Conservation (phyloP, 2,113 vertebrate species). For the Tonatia bakeri region DNA sequence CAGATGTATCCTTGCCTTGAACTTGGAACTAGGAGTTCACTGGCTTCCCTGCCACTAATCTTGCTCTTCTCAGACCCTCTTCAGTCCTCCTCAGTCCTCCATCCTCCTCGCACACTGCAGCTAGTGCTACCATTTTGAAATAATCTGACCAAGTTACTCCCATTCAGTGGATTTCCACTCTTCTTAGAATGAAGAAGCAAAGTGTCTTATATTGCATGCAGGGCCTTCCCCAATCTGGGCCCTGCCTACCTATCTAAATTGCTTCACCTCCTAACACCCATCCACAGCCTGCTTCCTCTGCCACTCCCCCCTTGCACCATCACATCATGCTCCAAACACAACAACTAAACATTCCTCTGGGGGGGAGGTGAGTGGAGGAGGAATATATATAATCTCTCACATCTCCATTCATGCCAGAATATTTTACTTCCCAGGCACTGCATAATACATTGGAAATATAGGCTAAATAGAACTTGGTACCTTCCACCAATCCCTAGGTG, state of each 20-base stretch:
- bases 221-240: not conserved
- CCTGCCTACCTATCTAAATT: not conserved
- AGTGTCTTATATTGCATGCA: not conserved
- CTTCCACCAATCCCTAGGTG: not conserved
- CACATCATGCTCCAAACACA: not conserved
- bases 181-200: not conserved
- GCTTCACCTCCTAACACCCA: not conserved
- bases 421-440: not conserved
- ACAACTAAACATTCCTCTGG: not conserved
- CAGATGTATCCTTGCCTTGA: not conserved
- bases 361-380: accelerated
- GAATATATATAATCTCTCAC: not conserved
- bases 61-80: not conserved
- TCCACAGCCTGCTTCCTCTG: not conserved
- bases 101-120: not conserved
- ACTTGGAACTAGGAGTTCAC: not conserved
- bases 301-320: not conserved
- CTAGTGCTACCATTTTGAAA: not conserved
- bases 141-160: not conserved
- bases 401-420: not conserved
- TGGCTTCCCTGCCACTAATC: not conserved
- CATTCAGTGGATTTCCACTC: not conserved
- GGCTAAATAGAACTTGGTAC: not conserved
- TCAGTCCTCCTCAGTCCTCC: not conserved
- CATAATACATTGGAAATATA: not conserved